Conservation (phyloP, 1,140 invertebrate genomes). For the Pteromalus puparum region DNA sequence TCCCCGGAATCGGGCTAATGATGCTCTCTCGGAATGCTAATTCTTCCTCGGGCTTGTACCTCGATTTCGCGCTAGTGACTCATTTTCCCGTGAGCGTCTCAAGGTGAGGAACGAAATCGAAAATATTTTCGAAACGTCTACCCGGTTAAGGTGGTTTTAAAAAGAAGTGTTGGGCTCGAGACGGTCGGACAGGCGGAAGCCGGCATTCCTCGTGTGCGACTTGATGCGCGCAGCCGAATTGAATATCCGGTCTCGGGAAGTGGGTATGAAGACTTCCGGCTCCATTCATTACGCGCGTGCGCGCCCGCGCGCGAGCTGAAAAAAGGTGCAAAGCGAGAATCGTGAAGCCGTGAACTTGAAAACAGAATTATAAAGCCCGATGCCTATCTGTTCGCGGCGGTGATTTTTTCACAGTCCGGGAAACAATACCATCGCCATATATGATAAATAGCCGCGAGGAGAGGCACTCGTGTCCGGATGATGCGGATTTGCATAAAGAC, state of each 20-base stretch:
- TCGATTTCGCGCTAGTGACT: too few species aligned
- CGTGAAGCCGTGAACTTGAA: neutral
- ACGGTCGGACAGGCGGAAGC: neutral
- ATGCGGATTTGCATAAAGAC: too few species aligned
- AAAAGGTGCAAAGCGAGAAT: neutral
- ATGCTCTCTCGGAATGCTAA: slow-evolving; percentile 5
- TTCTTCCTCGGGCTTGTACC: neutral
- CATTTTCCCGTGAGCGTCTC: too few species aligned
- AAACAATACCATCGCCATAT: neutral
- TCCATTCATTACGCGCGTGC: neutral
- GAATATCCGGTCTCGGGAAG: neutral
- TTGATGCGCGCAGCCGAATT: neutral
- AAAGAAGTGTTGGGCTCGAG: neutral
- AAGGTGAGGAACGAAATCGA: too few species aligned
- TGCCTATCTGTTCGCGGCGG: neutral
- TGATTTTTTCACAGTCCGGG: neutral
- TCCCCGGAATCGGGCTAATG: neutral
- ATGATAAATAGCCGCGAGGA: too few species aligned
- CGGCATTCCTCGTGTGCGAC: neutral
- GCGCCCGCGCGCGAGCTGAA: neutral
- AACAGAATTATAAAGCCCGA: slow-evolving; percentile 2
- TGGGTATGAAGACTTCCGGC: neutral
- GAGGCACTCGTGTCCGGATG: too few species aligned
- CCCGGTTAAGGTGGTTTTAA: too few species aligned
- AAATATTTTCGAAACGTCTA: too few species aligned